These are phyloP conservation scores for Rhagium mordax DNA, from an alignment of 2,888 invertebrate species.

Conservation along the genomic window DNA sequence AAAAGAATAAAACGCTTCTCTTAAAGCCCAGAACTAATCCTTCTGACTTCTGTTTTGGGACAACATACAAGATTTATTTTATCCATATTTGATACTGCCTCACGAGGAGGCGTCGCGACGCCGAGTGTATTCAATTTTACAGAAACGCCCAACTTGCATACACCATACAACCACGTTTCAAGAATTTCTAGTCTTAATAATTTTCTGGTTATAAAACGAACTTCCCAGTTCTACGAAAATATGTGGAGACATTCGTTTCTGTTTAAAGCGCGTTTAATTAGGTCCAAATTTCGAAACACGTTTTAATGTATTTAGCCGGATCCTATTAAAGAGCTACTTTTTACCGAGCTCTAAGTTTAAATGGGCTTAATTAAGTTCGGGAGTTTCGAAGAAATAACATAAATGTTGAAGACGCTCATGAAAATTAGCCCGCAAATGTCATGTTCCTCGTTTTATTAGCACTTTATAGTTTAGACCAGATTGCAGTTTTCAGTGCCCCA, in stretches of 20 bases:
- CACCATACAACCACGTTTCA: too few species aligned
- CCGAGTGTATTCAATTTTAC: too few species aligned
- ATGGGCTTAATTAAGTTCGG: slow-evolving; percentile 49
- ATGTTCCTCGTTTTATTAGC: slow-evolving; percentile 20
- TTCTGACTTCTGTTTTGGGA: too few species aligned
- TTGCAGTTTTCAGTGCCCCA: slow-evolving; percentile 12
- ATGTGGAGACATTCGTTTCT: background rate
- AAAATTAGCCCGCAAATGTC: slow-evolving; percentile 14
- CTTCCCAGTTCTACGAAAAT: background rate
- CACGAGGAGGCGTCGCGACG: too few species aligned
- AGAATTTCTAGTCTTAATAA: too few species aligned
- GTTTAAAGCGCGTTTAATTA: slow-evolving; percentile 12
- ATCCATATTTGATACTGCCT: too few species aligned
- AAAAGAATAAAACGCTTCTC: too few species aligned
- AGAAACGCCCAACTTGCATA: too few species aligned
- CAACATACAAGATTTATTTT: too few species aligned
- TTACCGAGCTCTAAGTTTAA: slow-evolving; percentile 39
- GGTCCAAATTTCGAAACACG: slow-evolving; percentile 11
- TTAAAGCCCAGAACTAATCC: too few species aligned
- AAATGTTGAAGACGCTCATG: slow-evolving; percentile 38
- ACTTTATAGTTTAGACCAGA: slow-evolving; percentile 20
- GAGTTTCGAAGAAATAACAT: slow-evolving; percentile 48
- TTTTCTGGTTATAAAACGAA: too few species aligned
- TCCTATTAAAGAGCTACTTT: background rate
- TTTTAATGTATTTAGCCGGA: slow-evolving; percentile 14